A percentile compares a stretch with the other conserved stretches of the same genome.
Evolutionary conservation across 2,113 vertebrate genomes (phyloP).

Genomic region (Anoplopoma fimbria): DNA sequence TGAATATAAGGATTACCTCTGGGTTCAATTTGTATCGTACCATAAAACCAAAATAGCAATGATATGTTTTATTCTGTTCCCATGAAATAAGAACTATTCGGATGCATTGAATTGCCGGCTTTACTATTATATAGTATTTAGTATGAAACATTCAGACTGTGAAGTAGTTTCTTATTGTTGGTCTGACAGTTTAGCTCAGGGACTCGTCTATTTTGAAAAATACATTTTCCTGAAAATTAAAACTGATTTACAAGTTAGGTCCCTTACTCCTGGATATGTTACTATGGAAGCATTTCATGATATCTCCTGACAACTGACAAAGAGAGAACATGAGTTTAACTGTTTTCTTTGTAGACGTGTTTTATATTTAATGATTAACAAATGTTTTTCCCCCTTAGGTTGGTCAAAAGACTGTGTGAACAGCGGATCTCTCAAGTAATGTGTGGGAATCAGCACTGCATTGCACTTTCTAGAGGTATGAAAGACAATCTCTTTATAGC

Average conservation of each 20-base stretch:
- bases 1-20: background rate
- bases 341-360: background rate
- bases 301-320: background rate
- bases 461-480: constrained; percentile 96
- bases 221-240: background rate
- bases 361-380: background rate
- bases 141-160: background rate
- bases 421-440: constrained; percentile 95
- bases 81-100: background rate
- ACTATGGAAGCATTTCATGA: background rate
- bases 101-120: background rate
- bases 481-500: constrained; percentile 18
- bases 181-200: background rate
- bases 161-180: background rate
- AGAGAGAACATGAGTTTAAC: background rate
- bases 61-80: background rate
- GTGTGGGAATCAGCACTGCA: constrained; percentile 97
- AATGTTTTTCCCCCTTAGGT: constrained; percentile 77
- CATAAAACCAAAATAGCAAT: background rate
- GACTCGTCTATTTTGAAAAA: background rate
- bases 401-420: constrained; percentile 94
- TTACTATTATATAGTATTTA: background rate
- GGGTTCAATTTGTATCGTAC: background rate
- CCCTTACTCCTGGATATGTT: background rate
- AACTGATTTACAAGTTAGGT: background rate